Percentiles rank a stretch among this genome's conserved stretches.
Conservation (phyloP, 2,888 invertebrate species). For the Ametastegia equiseti region DNA sequence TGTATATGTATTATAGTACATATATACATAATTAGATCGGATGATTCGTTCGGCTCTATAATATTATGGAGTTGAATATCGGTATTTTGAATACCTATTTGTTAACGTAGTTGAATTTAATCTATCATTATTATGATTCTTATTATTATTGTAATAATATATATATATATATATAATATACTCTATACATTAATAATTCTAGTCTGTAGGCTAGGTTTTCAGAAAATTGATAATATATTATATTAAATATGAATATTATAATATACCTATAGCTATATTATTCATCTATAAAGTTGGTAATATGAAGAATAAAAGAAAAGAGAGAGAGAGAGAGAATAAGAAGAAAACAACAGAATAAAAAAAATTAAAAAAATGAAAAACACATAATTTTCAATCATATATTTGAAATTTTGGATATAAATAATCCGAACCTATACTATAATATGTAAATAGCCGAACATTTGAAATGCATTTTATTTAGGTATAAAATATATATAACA, state of each 20-base stretch:
- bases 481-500: background rate
- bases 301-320: too few species aligned
- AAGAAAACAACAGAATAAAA: too few species aligned
- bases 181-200: constrained; percentile 13
- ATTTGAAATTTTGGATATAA: background rate
- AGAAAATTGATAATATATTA: constrained; percentile 15
- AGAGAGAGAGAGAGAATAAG: too few species aligned
- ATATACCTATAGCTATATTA: background rate
- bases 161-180: background rate
- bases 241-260: background rate
- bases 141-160: background rate
- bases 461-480: constrained; percentile 42
- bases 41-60: too few species aligned
- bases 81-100: constrained; percentile 35
- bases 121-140: background rate
- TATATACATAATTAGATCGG: too few species aligned
- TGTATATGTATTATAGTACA: too few species aligned
- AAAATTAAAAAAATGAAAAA: too few species aligned
- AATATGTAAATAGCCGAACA: constrained; percentile 17
- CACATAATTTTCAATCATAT: too few species aligned
- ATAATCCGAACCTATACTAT: background rate
- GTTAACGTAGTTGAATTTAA: constrained; percentile 30
- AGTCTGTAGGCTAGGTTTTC: constrained; percentile 43
- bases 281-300: too few species aligned
- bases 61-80: constrained; percentile 25